Percentiles rank a stretch among this genome's conserved stretches.
phyloP scores from a whole-genome alignment of 2,797 vertebrate genomes.

The Halcyon badia region DNA sequence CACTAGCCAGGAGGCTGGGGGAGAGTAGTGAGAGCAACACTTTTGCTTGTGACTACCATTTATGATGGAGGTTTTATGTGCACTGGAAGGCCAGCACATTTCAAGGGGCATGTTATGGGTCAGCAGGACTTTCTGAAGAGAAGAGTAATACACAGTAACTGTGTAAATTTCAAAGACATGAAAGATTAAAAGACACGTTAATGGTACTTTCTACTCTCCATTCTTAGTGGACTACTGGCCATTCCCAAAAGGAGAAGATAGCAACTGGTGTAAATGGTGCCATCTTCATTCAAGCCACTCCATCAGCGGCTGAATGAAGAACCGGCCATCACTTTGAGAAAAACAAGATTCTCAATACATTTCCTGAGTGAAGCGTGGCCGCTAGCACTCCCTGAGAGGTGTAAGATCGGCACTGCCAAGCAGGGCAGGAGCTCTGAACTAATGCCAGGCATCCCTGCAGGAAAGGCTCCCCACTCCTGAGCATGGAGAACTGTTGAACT shows the following conservation, averaged over 20 bases:
- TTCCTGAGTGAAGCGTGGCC: accelerated
- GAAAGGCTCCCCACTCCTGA: accelerated
- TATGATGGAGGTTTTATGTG: accelerated
- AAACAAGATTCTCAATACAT: background rate
- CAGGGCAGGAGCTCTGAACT: background rate
- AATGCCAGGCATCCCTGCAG: accelerated
- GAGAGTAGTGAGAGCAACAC: accelerated
- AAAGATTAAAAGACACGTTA: background rate
- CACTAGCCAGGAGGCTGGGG: background rate
- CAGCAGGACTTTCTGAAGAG: background rate
- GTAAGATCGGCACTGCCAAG: background rate
- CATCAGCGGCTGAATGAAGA: background rate
- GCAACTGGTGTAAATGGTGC: accelerated
- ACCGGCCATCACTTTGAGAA: background rate
- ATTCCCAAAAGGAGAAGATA: background rate
- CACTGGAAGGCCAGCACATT: background rate
- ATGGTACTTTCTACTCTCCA: background rate
- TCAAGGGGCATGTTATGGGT: too few relatives aligned
- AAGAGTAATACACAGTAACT: background rate
- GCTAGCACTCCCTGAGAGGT: accelerated
- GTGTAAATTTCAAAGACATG: background rate
- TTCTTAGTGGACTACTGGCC: background rate
- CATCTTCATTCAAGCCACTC: background rate
- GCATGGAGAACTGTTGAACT: background rate
- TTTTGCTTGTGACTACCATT: background rate